Conservation (phyloP, 1,140 invertebrate genomes). For the Papilio polyxenes region DNA sequence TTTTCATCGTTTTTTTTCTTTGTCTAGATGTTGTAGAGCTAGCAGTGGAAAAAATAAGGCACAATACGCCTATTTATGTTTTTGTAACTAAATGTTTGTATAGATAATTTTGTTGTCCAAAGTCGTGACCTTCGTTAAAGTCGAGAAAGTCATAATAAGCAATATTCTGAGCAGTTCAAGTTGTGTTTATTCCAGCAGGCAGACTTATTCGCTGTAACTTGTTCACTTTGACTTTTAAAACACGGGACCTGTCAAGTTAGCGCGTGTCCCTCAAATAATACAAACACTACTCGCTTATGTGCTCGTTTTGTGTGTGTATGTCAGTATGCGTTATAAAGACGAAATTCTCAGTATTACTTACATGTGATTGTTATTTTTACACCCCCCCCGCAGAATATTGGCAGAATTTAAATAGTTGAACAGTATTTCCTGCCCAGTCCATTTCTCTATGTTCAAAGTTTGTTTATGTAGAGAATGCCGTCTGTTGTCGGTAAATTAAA, state of each 20-base stretch:
- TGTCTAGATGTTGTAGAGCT: no score
- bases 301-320: no score
- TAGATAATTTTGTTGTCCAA: neutral
- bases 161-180: neutral
- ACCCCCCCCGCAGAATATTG: no score
- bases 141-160: neutral
- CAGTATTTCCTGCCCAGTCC: neutral
- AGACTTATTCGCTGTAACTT: neutral
- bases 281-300: no score
- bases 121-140: neutral
- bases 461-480: constrained; percentile 1
- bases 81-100: neutral
- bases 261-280: no score
- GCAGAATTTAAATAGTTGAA: no score
- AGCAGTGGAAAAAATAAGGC: no score
- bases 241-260: neutral
- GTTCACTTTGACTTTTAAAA: neutral
- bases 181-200: neutral
- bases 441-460: neutral
- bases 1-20: no score
- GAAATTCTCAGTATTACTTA: no score
- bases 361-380: no score
- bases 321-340: no score
- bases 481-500: constrained; percentile 17
- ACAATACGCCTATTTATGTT: neutral